Base-by-base conservation (phyloP, 2,888 invertebrate species). In the Apocheima hispidaria region DNA sequence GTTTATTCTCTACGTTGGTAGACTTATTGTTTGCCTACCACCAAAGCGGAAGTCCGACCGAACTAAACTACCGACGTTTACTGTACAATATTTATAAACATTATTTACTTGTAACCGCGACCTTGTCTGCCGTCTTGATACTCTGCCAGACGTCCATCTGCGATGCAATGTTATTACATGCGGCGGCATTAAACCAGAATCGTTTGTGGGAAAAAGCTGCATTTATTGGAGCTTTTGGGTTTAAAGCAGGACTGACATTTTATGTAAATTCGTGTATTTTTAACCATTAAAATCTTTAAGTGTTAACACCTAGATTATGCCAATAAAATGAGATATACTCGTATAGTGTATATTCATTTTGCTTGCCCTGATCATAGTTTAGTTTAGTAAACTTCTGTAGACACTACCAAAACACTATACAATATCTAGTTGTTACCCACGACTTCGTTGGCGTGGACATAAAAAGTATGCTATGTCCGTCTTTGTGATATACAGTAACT, bases 71-170 rank as follows among this genome's bases (percentile, higher is more conserved):
- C 20, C 10, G 33, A 46, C 55, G 26, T 59, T 59, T 53, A 60
- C 52, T n/a, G 61, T 63, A 64, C 54, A 67, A 58, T 71, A 72
- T n/a, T n/a, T n/a, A n/a, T 73, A 71, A 58, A 74, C 77, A 76
- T 78, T 78, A 81, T 80, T 74, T 69, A 73, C 68, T 70, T 72
- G 71, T 78, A 78, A 74, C 80, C 74, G 66, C 82, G 87, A 87
- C 88, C 89, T 87, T 86, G 60, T 46, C 61, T 28, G 63, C 44
- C 69, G 68, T 68, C 65, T 83, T 86, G 86, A 82, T 71, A 62
- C 69, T 50, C 64, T 84, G 87, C 87, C 87, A 87, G 81, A 68
- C 76, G 69, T 71, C 68, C 71, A 70, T 74, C 72, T 72, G 72
- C 74, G 72, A 53, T 44, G 55, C 52, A 50, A 57, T 62, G 56